Evolutionary conservation across 2,113 vertebrate genomes (phyloP).

Genomic region (Cyprinus carpio): DNA sequence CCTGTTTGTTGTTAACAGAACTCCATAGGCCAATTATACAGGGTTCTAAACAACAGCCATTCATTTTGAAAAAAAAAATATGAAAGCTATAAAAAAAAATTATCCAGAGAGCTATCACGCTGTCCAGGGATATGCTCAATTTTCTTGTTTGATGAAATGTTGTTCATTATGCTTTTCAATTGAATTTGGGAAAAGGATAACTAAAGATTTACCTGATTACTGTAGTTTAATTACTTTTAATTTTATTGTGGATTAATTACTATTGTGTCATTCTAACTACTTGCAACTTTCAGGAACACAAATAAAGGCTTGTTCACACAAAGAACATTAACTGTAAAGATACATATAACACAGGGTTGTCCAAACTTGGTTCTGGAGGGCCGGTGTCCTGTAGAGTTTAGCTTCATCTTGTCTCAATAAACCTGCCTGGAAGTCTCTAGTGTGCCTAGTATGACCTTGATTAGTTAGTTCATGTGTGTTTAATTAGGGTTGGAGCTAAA

Average conservation of each 20-base stretch:
- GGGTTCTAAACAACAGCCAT: background rate
- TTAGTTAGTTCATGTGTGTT: no score
- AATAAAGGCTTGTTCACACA: background rate
- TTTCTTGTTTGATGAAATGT: background rate
- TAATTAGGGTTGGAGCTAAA: no score
- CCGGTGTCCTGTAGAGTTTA: no score
- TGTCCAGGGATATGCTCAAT: background rate
- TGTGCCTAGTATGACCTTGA: no score
- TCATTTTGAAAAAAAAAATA: background rate
- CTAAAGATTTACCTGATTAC: background rate
- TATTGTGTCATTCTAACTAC: background rate
- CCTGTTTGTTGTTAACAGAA: slow-evolving; percentile 10
- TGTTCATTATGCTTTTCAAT: background rate
- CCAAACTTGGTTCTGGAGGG: no score
- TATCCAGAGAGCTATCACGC: background rate
- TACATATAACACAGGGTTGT: no score
- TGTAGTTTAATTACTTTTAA: background rate
- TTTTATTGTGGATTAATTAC: no score
- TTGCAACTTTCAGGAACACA: no score
- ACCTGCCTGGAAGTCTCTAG: no score
- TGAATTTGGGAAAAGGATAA: background rate
- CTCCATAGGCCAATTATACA: slow-evolving; percentile 16
- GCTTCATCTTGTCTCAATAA: no score
- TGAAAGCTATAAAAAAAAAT: slow-evolving; percentile 15
- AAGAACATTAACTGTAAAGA: no score